Percentiles rank a stretch among this genome's conserved stretches.
phyloP scores from a whole-genome alignment of 2,888 invertebrate genomes.

The Ochlodes sylvanus region DNA sequence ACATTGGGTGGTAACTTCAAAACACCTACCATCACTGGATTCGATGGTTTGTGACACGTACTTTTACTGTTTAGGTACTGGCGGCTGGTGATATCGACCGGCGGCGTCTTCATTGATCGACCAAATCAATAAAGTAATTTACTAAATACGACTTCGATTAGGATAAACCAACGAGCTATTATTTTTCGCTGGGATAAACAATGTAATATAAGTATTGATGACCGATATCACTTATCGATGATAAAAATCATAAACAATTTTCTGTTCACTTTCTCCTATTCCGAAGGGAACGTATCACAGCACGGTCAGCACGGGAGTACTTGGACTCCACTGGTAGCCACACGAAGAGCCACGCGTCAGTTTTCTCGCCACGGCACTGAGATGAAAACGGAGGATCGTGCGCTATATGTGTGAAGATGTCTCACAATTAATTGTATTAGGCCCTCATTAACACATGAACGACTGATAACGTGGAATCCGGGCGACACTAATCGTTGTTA shows the following conservation, averaged over 20 bases:
- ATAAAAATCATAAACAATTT: slow-evolving; percentile 1
- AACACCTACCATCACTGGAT: not conserved
- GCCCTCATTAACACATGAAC: slow-evolving; percentile 52
- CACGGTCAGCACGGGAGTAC: too few species aligned
- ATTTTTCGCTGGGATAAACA: not conserved
- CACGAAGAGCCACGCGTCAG: slow-evolving; percentile 6
- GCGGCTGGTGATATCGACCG: not conserved
- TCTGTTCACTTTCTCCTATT: not conserved
- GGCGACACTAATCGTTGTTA: slow-evolving; percentile 44
- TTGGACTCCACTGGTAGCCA: too few species aligned
- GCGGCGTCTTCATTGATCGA: not conserved
- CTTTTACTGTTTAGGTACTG: too few species aligned
- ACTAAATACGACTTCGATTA: not conserved
- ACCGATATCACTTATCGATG: not conserved
- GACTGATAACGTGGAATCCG: slow-evolving; percentile 48
- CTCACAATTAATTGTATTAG: slow-evolving; percentile 49
- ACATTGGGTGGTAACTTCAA: not conserved
- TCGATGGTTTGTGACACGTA: too few species aligned
- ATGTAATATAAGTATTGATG: not conserved
- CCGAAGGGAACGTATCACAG: not conserved
- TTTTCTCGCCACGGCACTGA: slow-evolving; percentile 40
- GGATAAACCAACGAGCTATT: too few species aligned
- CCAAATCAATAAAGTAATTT: not conserved
- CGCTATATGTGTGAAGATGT: slow-evolving; percentile 39
- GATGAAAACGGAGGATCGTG: slow-evolving; percentile 37